Base-by-base conservation (phyloP, 2,797 vertebrate genomes). In the Enoplosus armatus region DNA sequence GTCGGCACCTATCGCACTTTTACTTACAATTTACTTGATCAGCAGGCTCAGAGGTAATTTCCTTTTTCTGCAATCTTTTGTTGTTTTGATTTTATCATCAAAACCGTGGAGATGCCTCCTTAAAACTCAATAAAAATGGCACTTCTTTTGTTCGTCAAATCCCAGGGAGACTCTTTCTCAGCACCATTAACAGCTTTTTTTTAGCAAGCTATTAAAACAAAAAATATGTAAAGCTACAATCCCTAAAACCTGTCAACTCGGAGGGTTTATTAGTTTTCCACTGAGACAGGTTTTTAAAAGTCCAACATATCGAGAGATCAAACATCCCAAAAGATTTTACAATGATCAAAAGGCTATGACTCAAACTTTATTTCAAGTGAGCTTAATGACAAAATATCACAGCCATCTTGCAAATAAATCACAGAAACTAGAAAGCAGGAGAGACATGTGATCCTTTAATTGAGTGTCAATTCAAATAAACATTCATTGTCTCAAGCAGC, bases 1-100 rank as follows among this genome's bases (percentile, higher is more conserved):
- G 61, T 60, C 47, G 67, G 26, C 56, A 56, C 39, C 43, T 71
- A 83, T 80, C 81, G 77, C n/a, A 66, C 62, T 85, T 80, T 77
- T 61, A n/a, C n/a, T n/a, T n/a, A n/a, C n/a, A 80, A 87, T 87
- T 75, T 27, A 72, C 29, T 76, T 82, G 45, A 85, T 91, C 70
- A 82, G 75, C 79, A 77, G 66, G 58, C 79, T 67, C 22, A 15
- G 29, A 50, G 67, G 80, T 77, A 45, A 87, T 58, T 75, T 64
- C 4, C 12, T 35, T 67, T 79, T 61, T 33, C 16, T 60, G 12
- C 24, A 12, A 26, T 79, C 73, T 84, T 84, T 84, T 84, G 65
- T 82, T 80, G 41, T 75, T 77, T 59, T 20, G 53, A 66, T 31
- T 66, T 69, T 51, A 27, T 27, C 26, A 50, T 79, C 43, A 47